Percentiles rank a stretch among this genome's conserved stretches.
These are phyloP conservation scores for Sebastes elongatus DNA, from an alignment of 2,797 vertebrate genomes.

Conservation along the genomic window DNA sequence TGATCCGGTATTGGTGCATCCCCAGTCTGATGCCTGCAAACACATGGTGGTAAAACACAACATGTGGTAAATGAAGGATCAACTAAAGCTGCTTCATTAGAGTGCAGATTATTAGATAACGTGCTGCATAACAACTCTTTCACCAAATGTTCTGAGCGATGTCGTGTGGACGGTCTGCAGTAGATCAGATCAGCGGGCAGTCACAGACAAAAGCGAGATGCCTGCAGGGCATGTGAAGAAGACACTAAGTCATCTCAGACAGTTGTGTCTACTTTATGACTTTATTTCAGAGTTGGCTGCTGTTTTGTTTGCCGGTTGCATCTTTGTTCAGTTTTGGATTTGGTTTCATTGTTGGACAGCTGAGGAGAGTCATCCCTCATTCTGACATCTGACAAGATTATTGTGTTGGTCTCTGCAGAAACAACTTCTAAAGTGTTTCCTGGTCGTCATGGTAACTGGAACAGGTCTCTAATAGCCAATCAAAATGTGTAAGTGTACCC, in stretches of 20 bases:
- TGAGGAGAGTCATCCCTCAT: background rate
- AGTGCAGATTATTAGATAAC: background rate
- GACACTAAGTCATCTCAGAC: background rate
- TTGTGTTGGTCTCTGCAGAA: background rate
- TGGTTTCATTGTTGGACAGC: background rate
- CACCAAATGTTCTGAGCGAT: background rate
- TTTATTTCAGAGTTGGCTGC: background rate
- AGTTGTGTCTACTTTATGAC: background rate
- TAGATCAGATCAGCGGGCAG: background rate
- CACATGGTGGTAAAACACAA: background rate
- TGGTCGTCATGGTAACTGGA: background rate
- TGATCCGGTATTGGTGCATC: too few species aligned
- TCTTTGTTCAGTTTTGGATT: background rate
- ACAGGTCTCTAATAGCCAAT: background rate
- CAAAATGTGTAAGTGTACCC: background rate
- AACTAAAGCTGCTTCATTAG: background rate
- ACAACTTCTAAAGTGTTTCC: background rate
- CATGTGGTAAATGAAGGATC: background rate
- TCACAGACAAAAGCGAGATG: background rate
- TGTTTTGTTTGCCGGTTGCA: background rate
- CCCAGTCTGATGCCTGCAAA: background rate
- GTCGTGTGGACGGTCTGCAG: background rate
- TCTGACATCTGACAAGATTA: background rate
- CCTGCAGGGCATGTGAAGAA: background rate
- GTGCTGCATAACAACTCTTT: background rate